Conservation (phyloP, 2,888 invertebrate genomes). For the Mythimna albipuncta region DNA sequence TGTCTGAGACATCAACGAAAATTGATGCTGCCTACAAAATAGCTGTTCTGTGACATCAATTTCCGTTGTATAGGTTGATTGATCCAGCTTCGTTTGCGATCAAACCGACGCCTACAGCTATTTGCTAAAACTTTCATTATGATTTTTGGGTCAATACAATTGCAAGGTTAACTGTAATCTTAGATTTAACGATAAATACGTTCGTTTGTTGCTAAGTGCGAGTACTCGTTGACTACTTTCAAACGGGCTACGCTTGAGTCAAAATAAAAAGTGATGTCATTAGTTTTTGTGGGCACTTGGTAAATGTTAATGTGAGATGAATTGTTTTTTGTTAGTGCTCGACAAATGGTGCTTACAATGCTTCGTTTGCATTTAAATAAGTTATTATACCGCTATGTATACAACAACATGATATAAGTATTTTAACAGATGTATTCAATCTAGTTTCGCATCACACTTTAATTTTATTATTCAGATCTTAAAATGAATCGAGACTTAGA, state of each 20-base stretch:
- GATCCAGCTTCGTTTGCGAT: slow-evolving; percentile 66
- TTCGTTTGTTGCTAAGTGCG: slow-evolving; percentile 73
- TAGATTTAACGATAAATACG: slow-evolving; percentile 74
- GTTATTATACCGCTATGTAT: slow-evolving; percentile 61
- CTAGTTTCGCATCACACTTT: slow-evolving; percentile 19
- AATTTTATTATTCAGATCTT: slow-evolving; percentile 5
- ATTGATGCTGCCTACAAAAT: slow-evolving; percentile 70
- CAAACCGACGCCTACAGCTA: slow-evolving; percentile 64
- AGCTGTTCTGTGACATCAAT: slow-evolving; percentile 75
- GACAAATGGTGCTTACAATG: slow-evolving; percentile 80
- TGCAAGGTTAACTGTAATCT: slow-evolving; percentile 82
- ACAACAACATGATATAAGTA: slow-evolving; percentile 54
- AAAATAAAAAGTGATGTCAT: slow-evolving; percentile 84
- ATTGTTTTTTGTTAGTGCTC: slow-evolving; percentile 84
- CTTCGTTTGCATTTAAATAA: slow-evolving; percentile 79
- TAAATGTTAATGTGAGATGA: slow-evolving; percentile 82
- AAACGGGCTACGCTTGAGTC: slow-evolving; percentile 66
- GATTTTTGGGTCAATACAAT: slow-evolving; percentile 77
- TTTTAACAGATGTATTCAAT: slow-evolving; percentile 40
- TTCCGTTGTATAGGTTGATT: slow-evolving; percentile 68
- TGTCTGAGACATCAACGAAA: slow-evolving; percentile 75
- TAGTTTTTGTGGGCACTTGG: slow-evolving; percentile 80
- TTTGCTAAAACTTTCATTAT: slow-evolving; percentile 54
- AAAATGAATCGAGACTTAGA: neutral
- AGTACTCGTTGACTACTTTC: slow-evolving; percentile 70